Conservation (phyloP, 2,113 vertebrate species). For the Tricholaema leucomelas region DNA sequence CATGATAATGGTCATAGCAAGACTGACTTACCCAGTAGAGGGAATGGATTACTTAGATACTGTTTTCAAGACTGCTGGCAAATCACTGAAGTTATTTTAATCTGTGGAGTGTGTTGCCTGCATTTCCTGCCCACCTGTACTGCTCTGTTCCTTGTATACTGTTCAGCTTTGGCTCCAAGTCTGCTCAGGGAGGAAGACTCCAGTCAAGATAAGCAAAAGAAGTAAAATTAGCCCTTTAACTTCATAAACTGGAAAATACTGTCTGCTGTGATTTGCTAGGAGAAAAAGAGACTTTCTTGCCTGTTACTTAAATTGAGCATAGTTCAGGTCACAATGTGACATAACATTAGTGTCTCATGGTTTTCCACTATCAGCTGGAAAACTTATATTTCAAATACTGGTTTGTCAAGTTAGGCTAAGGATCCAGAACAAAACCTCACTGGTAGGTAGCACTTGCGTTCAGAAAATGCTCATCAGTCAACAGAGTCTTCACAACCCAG, state of each 20-base stretch:
- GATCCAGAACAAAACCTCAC: not conserved
- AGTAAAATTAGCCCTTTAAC: not conserved
- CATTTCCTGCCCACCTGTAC: not conserved
- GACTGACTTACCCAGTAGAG: not conserved
- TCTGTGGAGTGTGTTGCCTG: not conserved
- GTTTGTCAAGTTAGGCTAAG: not conserved
- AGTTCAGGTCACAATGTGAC: not conserved
- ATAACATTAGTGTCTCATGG: not conserved
- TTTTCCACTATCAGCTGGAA: not conserved
- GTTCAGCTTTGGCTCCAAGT: not conserved
- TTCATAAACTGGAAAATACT: not conserved
- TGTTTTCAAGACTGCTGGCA: constrained; percentile 10
- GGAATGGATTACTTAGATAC: not conserved
- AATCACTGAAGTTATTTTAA: not conserved
- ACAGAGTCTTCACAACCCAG: not conserved
- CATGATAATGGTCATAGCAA: not conserved
- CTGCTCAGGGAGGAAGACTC: not conserved
- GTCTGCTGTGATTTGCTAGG: not conserved
- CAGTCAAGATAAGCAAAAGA: not conserved
- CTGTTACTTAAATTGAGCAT: not conserved
- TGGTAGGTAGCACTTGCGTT: not conserved
- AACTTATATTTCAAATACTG: not conserved
- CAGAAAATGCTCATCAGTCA: not conserved
- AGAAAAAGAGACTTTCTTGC: not conserved
- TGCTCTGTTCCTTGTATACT: not conserved